Conservation (phyloP, 2,888 invertebrate species). For the Diaprepes abbreviatus region DNA sequence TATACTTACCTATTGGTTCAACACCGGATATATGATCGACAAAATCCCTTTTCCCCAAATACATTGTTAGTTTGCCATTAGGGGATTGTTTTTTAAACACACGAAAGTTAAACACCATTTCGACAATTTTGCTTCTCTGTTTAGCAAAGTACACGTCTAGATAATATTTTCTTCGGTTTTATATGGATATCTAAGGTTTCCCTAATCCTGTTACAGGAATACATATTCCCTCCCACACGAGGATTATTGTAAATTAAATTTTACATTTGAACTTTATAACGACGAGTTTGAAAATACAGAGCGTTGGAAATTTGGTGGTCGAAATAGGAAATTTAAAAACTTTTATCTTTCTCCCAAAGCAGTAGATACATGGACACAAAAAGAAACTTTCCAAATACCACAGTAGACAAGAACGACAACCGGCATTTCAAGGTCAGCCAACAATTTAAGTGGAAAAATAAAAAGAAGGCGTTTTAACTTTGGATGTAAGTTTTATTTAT, state of each 20-base stretch:
- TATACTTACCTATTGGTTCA: slow-evolving; percentile 83
- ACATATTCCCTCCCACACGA: slow-evolving; percentile 34
- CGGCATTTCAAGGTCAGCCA: too few species aligned
- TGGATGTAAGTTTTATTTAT: too few species aligned
- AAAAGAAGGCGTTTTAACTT: too few species aligned
- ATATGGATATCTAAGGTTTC: slow-evolving; percentile 53
- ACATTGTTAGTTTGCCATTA: slow-evolving; percentile 88
- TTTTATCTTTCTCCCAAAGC: too few species aligned
- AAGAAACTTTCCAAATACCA: too few species aligned
- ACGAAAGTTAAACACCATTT: slow-evolving; percentile 91
- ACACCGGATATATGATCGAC: slow-evolving; percentile 88
- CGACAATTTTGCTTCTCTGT: slow-evolving; percentile 52
- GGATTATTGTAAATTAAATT: slow-evolving; percentile 49
- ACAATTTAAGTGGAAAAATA: too few species aligned
- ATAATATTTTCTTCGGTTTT: slow-evolving; percentile 77
- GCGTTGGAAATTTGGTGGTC: not conserved
- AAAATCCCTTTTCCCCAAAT: slow-evolving; percentile 89
- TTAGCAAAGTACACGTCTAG: slow-evolving; percentile 64
- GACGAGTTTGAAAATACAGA: not conserved
- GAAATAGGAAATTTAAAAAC: too few species aligned
- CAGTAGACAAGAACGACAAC: too few species aligned
- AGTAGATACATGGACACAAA: too few species aligned
- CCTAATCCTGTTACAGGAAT: slow-evolving; percentile 48
- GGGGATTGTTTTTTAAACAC: slow-evolving; percentile 93
- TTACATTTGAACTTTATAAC: not conserved